Conservation (phyloP, 23 tunicate genomes). For the Trididemnum nubilum region DNA sequence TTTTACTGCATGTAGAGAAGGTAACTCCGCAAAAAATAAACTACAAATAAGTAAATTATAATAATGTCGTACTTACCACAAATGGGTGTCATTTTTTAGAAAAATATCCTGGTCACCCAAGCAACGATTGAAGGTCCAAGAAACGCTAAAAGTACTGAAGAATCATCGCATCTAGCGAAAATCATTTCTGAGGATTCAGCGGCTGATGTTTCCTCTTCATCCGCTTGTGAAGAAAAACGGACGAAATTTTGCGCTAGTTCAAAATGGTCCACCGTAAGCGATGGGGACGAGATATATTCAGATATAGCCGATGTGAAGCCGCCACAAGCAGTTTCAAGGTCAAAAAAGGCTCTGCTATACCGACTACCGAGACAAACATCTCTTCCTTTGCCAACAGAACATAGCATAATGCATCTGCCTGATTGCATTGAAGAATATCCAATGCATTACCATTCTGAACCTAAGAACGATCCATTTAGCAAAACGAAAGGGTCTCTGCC, state of each 20-base stretch:
- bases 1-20: no score
- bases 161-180: neutral
- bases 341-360: neutral
- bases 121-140: constrained; percentile 22
- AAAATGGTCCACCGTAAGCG: constrained; percentile 30
- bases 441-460: neutral
- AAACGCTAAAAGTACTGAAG: neutral
- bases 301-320: neutral
- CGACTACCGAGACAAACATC: constrained; percentile 15
- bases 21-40: no score
- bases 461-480: neutral
- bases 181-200: neutral
- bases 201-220: neutral
- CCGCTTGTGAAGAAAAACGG: constrained; percentile 5
- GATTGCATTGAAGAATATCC: constrained; percentile 10
- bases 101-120: neutral
- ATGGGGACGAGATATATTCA: neutral
- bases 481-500: neutral
- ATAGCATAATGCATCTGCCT: neutral
- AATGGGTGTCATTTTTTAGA: no score
- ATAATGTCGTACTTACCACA: no score
- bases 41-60: no score
- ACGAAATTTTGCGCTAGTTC: neutral
- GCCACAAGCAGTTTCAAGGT: no score
- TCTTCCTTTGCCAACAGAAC: constrained; percentile 15